Percentiles rank a stretch among this genome's conserved stretches.
These are phyloP conservation scores for Aphidius colemani DNA, from an alignment of 2,888 invertebrate species.

Conservation along the genomic window DNA sequence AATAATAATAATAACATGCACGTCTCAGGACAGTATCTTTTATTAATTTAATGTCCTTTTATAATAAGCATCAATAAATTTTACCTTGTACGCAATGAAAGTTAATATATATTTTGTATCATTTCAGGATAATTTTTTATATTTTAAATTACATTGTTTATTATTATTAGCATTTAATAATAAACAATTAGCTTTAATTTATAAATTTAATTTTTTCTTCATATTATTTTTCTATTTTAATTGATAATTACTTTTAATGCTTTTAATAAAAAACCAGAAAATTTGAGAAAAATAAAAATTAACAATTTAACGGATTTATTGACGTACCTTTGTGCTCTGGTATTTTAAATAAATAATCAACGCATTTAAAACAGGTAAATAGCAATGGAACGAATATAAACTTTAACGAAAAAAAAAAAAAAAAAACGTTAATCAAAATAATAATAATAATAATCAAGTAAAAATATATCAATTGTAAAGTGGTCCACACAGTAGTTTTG, in stretches of 20 bases:
- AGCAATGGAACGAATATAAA: not conserved
- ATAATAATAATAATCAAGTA: slow-evolving; percentile 34
- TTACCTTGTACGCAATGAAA: no score
- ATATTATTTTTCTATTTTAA: slow-evolving; percentile 11
- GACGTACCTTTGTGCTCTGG: not conserved
- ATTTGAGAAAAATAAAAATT: no score
- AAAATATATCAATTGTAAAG: slow-evolving; percentile 47
- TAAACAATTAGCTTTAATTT: no score
- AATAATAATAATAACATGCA: not conserved
- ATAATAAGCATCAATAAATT: no score
- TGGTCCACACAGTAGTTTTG: slow-evolving; percentile 54
- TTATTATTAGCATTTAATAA: not conserved
- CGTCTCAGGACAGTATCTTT: no score
- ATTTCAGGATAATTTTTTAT: not conserved
- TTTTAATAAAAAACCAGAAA: no score
- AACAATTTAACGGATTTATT: slow-evolving; percentile 15
- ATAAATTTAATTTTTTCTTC: slow-evolving; percentile 8
- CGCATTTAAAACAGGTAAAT: not conserved
- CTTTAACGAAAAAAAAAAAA: slow-evolving; percentile 18
- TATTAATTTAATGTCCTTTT: no score
- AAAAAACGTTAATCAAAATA: slow-evolving; percentile 32
- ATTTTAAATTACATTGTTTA: not conserved
- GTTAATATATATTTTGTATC: not conserved
- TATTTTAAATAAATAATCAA: not conserved
- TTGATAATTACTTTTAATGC: not conserved